phyloP scores from a whole-genome alignment of 2,113 vertebrate species.

The Glareola pratincola region DNA sequence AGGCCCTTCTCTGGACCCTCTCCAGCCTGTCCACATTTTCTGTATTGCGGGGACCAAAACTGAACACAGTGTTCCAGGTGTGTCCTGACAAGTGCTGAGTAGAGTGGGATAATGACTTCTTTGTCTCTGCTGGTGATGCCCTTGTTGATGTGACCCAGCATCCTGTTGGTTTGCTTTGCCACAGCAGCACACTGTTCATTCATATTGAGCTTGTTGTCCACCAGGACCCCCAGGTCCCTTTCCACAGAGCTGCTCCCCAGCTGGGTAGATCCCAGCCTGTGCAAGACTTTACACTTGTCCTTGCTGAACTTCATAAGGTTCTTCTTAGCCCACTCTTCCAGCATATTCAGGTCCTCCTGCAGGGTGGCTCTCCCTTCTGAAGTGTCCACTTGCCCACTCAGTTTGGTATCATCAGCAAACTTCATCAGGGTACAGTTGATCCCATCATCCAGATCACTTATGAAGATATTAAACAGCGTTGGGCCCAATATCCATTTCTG shows the following conservation, averaged over 20 bases:
- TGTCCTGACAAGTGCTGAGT: background rate
- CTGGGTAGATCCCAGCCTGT: background rate
- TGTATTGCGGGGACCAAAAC: background rate
- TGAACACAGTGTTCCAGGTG: background rate
- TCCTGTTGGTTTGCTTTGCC: background rate
- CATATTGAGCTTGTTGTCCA: background rate
- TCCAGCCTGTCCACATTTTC: background rate
- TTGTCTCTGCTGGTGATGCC: background rate
- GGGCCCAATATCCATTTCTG: no score
- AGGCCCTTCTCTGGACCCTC: background rate
- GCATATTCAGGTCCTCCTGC: no score
- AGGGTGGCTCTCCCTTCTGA: no score
- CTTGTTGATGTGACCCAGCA: background rate
- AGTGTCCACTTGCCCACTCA: no score
- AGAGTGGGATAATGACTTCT: background rate
- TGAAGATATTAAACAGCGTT: no score
- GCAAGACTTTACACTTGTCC: background rate
- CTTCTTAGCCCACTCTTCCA: no score
- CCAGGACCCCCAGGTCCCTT: background rate
- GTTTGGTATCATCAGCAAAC: no score
- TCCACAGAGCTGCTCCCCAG: background rate
- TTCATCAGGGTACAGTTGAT: no score
- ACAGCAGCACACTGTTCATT: background rate
- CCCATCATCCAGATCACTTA: no score
- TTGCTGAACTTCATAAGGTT: background rate